Evolutionary conservation across 2,797 vertebrate species (phyloP).

Genomic region (Loris lydekkerianus): DNA sequence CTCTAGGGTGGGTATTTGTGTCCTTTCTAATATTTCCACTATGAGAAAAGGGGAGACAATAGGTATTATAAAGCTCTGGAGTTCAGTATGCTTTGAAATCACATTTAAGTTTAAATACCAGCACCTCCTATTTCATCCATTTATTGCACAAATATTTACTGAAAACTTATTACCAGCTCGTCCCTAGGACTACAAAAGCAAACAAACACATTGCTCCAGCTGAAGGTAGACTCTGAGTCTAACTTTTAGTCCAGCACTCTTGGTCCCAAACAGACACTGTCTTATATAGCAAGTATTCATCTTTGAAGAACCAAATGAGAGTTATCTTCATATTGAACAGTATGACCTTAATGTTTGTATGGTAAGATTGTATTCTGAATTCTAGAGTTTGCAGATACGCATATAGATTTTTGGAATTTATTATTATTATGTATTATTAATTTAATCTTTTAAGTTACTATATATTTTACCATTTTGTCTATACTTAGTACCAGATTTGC

Average conservation of each 20-base stretch:
- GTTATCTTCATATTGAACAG: slow-evolving; percentile 64
- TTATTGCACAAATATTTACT: slow-evolving; percentile 41
- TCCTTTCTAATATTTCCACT: slow-evolving; percentile 33
- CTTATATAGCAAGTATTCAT: background rate
- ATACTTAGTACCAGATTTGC: slow-evolving; percentile 60
- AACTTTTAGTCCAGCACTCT: background rate
- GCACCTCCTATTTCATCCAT: background rate
- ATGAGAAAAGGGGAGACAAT: slow-evolving; percentile 21
- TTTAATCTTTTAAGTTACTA: slow-evolving; percentile 63
- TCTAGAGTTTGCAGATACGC: slow-evolving; percentile 57
- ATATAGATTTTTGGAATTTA: slow-evolving; percentile 68
- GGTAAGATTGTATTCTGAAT: slow-evolving; percentile 74
- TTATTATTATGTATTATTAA: slow-evolving; percentile 69
- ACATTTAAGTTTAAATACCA: slow-evolving; percentile 49
- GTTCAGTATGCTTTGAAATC: slow-evolving; percentile 41
- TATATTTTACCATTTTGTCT: slow-evolving; percentile 68
- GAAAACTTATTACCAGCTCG: background rate
- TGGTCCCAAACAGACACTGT: background rate
- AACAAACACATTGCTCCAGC: background rate
- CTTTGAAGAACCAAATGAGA: background rate
- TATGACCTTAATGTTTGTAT: slow-evolving; percentile 70
- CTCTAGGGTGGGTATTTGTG: background rate
- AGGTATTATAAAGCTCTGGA: slow-evolving; percentile 29
- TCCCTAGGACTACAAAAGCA: background rate
- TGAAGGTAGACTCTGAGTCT: background rate